Evolutionary conservation across 2,113 vertebrate species (phyloP).

Genomic region (Manacus vitellinus): DNA sequence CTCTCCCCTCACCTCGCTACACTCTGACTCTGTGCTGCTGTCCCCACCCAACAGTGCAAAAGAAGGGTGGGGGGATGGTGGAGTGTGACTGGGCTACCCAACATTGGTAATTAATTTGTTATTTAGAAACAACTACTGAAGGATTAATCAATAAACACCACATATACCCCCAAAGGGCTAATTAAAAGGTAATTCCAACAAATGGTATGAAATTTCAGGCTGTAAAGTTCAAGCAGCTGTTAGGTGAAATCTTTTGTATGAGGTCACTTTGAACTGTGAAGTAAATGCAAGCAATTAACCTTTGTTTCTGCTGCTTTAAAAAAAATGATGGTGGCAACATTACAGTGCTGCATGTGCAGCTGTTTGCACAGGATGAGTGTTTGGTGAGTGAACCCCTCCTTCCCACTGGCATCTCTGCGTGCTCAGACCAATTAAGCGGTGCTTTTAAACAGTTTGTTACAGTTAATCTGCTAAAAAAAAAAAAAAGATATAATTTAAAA

Average conservation of each 20-base stretch:
- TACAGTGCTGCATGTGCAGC: neutral
- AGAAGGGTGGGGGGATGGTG: neutral
- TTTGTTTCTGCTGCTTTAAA: slow-evolving; percentile 57
- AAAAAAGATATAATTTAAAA: neutral
- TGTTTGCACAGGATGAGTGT: neutral
- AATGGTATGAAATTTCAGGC: slow-evolving; percentile 71
- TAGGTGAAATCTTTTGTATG: slow-evolving; percentile 61
- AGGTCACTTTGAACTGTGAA: slow-evolving; percentile 59
- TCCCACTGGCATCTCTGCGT: neutral
- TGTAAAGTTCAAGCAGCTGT: slow-evolving; percentile 71
- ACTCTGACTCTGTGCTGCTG: neutral
- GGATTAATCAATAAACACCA: slow-evolving; percentile 72
- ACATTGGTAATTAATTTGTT: slow-evolving; percentile 41
- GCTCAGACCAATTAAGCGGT: neutral
- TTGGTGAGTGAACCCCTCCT: neutral
- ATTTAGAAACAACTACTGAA: slow-evolving; percentile 19
- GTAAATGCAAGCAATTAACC: slow-evolving; percentile 72
- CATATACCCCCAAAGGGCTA: slow-evolving; percentile 54
- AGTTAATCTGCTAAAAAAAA: neutral
- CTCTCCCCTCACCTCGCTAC: neutral
- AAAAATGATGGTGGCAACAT: neutral
- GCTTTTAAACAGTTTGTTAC: neutral
- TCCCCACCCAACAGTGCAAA: neutral
- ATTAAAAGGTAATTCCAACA: slow-evolving; percentile 73
- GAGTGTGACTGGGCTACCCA: neutral